Conservation (phyloP, 2,113 vertebrate genomes). For the Zosterops japonicus region DNA sequence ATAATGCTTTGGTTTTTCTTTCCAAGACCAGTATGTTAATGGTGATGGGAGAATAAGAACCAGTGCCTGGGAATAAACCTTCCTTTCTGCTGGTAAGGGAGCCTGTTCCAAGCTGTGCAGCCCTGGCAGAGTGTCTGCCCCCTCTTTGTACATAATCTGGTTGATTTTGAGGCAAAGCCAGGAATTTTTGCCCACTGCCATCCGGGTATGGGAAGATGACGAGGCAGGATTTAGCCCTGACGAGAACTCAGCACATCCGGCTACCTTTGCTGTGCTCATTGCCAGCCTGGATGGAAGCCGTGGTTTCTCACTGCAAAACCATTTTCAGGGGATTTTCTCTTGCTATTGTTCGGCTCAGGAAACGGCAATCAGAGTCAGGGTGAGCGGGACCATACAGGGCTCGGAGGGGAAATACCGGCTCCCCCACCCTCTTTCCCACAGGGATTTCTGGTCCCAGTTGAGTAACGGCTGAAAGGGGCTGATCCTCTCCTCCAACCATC, state of each 20-base stretch:
- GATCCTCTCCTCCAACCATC: not conserved
- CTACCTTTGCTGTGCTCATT: not conserved
- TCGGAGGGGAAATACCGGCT: constrained; percentile 23
- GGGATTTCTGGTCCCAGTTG: not conserved
- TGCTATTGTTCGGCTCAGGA: constrained; percentile 42
- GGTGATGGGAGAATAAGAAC: not conserved
- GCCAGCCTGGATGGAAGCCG: fast-evolving
- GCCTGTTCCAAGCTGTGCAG: not conserved
- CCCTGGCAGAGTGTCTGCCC: not conserved
- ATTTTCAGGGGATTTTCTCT: constrained; percentile 33
- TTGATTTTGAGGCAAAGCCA: not conserved
- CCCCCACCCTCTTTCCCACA: constrained; percentile 12
- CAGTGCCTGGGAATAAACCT: fast-evolving
- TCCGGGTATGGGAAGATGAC: not conserved
- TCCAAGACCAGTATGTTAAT: not conserved
- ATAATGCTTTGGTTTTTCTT: not conserved
- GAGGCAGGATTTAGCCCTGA: not conserved
- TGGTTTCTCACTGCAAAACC: not conserved
- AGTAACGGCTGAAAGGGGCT: not conserved
- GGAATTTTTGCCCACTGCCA: not conserved
- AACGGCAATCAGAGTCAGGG: not conserved
- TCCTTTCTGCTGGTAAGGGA: not conserved
- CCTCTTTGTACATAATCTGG: not conserved
- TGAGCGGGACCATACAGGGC: not conserved
- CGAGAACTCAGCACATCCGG: fast-evolving